Conservation (phyloP, 2,113 vertebrate species). For the Benthochromis sp. region DNA sequence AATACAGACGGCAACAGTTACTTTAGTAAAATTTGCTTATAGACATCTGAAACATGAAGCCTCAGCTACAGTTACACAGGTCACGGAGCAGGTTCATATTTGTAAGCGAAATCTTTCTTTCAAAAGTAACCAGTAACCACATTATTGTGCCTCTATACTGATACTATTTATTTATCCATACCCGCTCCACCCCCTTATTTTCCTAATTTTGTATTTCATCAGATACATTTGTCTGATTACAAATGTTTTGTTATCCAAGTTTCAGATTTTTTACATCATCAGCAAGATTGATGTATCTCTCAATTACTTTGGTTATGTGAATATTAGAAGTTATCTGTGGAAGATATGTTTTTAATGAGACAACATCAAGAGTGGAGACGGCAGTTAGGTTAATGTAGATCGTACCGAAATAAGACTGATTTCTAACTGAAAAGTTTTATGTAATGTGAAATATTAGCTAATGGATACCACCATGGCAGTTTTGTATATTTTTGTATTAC, state of each 20-base stretch:
- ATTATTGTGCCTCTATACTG: not conserved
- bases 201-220: not conserved
- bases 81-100: not conserved
- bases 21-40: not conserved
- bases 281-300: not conserved
- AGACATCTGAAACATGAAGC: not conserved
- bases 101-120: not conserved
- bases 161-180: not conserved
- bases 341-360: not conserved
- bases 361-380: not conserved
- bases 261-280: not conserved
- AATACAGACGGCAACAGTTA: not conserved
- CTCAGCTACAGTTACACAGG: not conserved
- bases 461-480: not conserved
- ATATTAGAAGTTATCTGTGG: not conserved
- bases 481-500: not conserved
- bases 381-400: not conserved
- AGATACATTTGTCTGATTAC: not conserved
- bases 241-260: not conserved
- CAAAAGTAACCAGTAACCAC: not conserved
- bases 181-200: rapidly evolving
- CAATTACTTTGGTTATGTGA: not conserved
- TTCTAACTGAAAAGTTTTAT: not conserved
- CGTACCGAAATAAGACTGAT: not conserved
- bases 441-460: not conserved